phyloP scores from a whole-genome alignment of 2,113 vertebrate species.

The Trematomus loennbergii region DNA sequence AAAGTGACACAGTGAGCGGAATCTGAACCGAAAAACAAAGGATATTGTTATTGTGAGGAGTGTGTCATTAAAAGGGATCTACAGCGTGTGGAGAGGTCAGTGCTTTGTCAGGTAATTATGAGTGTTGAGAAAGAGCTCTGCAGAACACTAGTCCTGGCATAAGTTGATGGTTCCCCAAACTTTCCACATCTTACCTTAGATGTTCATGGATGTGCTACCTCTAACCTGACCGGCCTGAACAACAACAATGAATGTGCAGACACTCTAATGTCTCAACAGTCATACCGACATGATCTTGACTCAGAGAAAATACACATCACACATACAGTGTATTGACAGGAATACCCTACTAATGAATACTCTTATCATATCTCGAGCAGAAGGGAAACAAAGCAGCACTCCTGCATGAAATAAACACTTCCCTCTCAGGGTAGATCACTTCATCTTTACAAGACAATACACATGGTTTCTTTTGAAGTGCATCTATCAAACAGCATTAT shows the following conservation, averaged over 20 bases:
- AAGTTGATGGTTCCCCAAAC: not conserved
- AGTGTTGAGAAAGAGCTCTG: constrained; percentile 13
- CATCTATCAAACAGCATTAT: too few species aligned
- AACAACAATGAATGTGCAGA: too few species aligned
- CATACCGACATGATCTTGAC: not conserved
- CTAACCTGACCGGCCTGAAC: not conserved
- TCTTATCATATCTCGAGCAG: too few species aligned
- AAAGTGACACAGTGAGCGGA: constrained; percentile 10
- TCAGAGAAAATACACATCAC: not conserved
- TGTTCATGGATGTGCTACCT: not conserved
- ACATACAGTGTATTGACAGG: not conserved
- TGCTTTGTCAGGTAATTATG: constrained; percentile 8
- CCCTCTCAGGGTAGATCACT: too few species aligned
- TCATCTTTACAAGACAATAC: too few species aligned
- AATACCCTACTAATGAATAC: too few species aligned
- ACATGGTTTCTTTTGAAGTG: too few species aligned
- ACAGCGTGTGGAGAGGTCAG: not conserved
- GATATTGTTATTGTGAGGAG: constrained; percentile 1
- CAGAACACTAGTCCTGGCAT: not conserved
- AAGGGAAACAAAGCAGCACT: too few species aligned
- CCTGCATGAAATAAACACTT: too few species aligned
- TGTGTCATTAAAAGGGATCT: constrained; percentile 11
- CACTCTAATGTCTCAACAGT: not conserved
- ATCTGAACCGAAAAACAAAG: constrained; percentile 23
- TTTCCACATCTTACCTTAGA: too few species aligned